A percentile compares a stretch with the other conserved stretches of the same genome.
These are phyloP conservation scores for Ammodytes dubius DNA, from an alignment of 2,113 vertebrate genomes.

Conservation along the genomic window DNA sequence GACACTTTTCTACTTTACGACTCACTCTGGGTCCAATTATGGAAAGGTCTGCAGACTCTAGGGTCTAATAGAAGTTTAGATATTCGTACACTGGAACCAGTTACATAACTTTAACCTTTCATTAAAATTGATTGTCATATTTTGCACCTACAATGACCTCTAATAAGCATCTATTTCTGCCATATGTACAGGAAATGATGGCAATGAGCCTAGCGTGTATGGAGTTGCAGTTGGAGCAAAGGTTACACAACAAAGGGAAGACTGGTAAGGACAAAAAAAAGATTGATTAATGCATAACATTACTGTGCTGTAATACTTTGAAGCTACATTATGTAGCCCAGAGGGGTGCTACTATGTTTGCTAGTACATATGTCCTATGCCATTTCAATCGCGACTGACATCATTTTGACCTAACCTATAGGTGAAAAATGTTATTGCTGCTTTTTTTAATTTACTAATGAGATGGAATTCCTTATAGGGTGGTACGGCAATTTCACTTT, in stretches of 20 bases:
- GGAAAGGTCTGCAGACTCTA: neutral
- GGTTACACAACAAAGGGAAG: conserved; percentile 92
- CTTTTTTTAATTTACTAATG: neutral
- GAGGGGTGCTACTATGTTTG: neutral
- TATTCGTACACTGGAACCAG: neutral
- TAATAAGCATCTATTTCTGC: conserved; percentile 12
- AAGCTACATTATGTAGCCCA: neutral
- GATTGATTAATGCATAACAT: neutral
- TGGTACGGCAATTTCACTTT: neutral
- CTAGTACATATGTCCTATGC: neutral
- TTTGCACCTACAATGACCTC: neutral
- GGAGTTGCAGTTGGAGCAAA: conserved; percentile 96
- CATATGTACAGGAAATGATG: conserved; percentile 91
- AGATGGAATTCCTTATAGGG: neutral
- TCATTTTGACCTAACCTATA: neutral
- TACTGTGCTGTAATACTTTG: neutral
- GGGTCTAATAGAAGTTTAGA: neutral
- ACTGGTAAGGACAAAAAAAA: conserved; percentile 82
- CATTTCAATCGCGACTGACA: neutral
- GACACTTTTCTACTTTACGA: neutral
- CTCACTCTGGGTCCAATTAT: neutral
- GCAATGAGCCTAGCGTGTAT: conserved; percentile 95
- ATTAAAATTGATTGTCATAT: neutral
- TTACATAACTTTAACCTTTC: neutral
- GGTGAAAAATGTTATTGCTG: neutral